Base-by-base conservation (phyloP, 1,140 invertebrate genomes). In the Sycophaga agraensis region DNA sequence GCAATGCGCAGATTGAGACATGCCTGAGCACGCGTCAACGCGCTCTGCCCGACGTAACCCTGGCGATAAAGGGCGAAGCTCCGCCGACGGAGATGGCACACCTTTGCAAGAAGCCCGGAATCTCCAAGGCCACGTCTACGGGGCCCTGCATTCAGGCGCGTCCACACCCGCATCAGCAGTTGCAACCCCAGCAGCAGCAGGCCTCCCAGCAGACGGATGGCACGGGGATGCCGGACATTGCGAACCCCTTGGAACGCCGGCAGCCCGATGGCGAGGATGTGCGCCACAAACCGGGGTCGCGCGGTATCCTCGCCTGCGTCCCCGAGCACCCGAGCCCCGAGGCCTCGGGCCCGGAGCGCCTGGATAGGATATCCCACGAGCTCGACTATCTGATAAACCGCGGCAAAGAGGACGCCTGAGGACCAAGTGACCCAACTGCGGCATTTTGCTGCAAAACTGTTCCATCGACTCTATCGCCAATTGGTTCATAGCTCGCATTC, bases 341-440 rank as follows among this genome's bases (percentile, higher is more conserved):
- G 0, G 71, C 67, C n/a, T 73, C 64, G 34, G 85, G 86, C 50
- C 87, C 89, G 81, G n/a, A n/a, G n/a, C n/a, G n/a, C n/a, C 75
- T 90, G 2, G 86, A 89, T 74, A 84, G 88, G 65, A 91, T 91
- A 68, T 88, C 87, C 1, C 85, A 88, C 68, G 88, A 91, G 75
- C 79, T 90, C 40, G 88, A 90, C 74, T 91, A 90, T 78, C 73
- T 91, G 58, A 75, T 91, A 48, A 90, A 90, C 73, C 83, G 87
- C 51, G 86, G 80, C 35, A 70, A 72, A 59, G 48, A 64, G 16
- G 40, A 60, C 9, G 19, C 22, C 2, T 40, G 31, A n/a, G n/a
- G n/a, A n/a, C n/a, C n/a, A n/a, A n/a, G n/a, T n/a, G n/a, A n/a
- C n/a, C n/a, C n/a, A n/a, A n/a, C n/a, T n/a, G n/a, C n/a, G n/a